Percentiles rank a stretch among this genome's conserved stretches.
Evolutionary conservation across 1,140 invertebrate genomes (phyloP).

Genomic region (Dinothrombium tinctorium): DNA sequence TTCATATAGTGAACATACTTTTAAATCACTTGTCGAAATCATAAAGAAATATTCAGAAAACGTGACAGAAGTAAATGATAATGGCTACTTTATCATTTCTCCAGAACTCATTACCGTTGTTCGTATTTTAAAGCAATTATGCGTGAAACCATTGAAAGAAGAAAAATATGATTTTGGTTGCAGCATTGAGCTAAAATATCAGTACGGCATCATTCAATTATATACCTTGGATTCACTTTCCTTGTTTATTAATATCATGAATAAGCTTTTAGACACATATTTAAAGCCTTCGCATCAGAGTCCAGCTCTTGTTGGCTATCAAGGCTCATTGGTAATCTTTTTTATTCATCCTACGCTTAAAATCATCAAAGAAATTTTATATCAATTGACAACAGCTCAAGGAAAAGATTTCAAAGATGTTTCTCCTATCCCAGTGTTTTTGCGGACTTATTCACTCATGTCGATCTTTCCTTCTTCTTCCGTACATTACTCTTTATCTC

Average conservation of each 20-base stretch:
- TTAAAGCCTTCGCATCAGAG: constrained; percentile 62
- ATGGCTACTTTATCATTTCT: constrained; percentile 19
- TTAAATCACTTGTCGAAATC: constrained; percentile 6
- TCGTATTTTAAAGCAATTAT: constrained; percentile 23
- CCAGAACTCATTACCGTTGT: constrained; percentile 25
- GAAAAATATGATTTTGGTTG: background rate
- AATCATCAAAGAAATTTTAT: constrained; percentile 49
- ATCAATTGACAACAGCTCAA: constrained; percentile 53
- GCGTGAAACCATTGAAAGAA: constrained; percentile 21
- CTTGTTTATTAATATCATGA: constrained; percentile 43
- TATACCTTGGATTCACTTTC: constrained; percentile 51
- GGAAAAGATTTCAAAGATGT: constrained; percentile 65
- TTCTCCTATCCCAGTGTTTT: constrained; percentile 48
- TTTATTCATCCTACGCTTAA: constrained; percentile 48
- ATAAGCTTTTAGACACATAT: constrained; percentile 52
- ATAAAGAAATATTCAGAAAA: constrained; percentile 6
- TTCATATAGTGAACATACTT: constrained; percentile 7
- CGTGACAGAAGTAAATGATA: background rate
- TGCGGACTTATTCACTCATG: constrained; percentile 57
- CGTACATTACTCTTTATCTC: constrained; percentile 3
- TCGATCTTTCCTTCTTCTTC: constrained; percentile 43
- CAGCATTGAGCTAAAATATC: constrained; percentile 58
- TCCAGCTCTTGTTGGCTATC: constrained; percentile 42
- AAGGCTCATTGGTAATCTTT: constrained; percentile 46
- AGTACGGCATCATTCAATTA: constrained; percentile 62